Percentiles rank a stretch among this genome's conserved stretches.
Evolutionary conservation across 2,888 invertebrate species (phyloP).

Genomic region (Oscheius myriophilus): DNA sequence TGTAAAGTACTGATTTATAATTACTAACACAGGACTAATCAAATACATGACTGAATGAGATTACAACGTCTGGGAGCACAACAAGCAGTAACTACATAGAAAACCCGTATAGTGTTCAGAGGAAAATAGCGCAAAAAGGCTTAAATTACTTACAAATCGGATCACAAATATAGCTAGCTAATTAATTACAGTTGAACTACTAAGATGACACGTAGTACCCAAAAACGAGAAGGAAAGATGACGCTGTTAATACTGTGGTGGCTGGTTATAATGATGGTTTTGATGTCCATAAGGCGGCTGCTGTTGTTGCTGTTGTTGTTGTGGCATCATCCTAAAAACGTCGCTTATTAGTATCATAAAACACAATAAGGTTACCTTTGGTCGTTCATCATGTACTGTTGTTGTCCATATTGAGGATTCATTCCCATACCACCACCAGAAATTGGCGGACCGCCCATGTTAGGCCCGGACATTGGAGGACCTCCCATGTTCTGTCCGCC

Average conservation of each 20-base stretch:
- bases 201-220: background rate
- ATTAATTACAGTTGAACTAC: no score
- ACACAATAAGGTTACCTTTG: slow-evolving; percentile 6
- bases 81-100: background rate
- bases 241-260: background rate
- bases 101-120: background rate
- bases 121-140: background rate
- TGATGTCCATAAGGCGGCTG: slow-evolving; percentile 11
- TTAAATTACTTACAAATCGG: background rate
- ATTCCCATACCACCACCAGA: background rate
- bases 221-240: background rate
- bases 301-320: slow-evolving; percentile 2
- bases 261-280: slow-evolving; percentile 3
- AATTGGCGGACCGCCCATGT: slow-evolving; percentile 5
- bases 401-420: slow-evolving; percentile 13
- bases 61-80: no score
- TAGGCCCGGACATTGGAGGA: slow-evolving; percentile 1
- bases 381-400: slow-evolving; percentile 24
- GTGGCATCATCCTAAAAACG: slow-evolving; percentile 18
- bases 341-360: background rate
- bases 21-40: no score
- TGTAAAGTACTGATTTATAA: no score
- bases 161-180: no score
- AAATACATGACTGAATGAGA: no score
- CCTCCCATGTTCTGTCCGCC: background rate